Base-by-base conservation (phyloP, 2,113 vertebrate genomes). In the Candoia aspera region DNA sequence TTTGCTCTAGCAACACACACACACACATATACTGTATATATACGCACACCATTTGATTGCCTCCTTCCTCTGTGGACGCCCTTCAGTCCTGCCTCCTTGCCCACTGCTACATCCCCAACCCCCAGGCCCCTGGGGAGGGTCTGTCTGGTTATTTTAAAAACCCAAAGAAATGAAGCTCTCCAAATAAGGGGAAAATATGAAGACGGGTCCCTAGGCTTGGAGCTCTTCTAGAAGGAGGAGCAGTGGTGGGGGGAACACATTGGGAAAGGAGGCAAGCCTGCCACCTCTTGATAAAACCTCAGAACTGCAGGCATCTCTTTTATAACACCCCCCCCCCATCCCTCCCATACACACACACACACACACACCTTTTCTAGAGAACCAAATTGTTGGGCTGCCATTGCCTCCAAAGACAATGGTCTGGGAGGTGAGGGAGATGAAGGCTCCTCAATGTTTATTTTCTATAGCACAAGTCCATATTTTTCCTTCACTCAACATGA, bases 171-270 rank as follows among this genome's bases (percentile, higher is more conserved):
- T 57, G 57, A 62, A 91, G 59, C 86, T 85, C 86, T 91, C 92
- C 92, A 93, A 93, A 93, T 91, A 93, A 84, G 90, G 92, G 92
- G 92, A 93, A 93, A 93, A 93, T 93, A 93, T 93, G 92, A 91
- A 91, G 92, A 49, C 57, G 24, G 73, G 92, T 90, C 89, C 64
- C 58, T 3, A 55, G 49, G 23, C 86, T 88, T 89, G 62, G 89
- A 55, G 62, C 29, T 79, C n/a, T 23, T 42, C 17, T 62, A 23
- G 49, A 11, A 79, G 42, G 10, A 49, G 64, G 60, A 53, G 46
- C 3, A 19, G 59, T 2, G 46, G 53, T 15, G 37, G 26, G 19
- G 79, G 49, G 49, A 12, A 17, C 26, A 89, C 23, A 62, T 23
- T 79, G 53, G 15, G 85, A 87, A 57, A n/a, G 54, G 92, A 62